phyloP scores from a whole-genome alignment of 92 coral and sea anemone genomes.

The Palythoa heliodiscus region DNA sequence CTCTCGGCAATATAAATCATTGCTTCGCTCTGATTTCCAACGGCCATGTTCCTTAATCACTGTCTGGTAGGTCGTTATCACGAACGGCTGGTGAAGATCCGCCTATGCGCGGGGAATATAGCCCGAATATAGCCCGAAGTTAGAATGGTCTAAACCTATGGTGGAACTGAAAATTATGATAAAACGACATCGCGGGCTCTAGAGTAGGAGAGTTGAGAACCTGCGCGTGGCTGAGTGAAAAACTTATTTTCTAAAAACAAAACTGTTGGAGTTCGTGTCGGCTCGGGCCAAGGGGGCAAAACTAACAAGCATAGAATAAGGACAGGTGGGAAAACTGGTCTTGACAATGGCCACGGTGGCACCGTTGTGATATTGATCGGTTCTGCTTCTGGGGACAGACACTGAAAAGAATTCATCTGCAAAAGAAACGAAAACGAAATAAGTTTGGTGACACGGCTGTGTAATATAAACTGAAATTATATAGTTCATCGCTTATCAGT shows the following conservation, averaged over 20 bases:
- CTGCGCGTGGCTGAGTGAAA: background rate
- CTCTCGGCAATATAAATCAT: slow-evolving; percentile 30
- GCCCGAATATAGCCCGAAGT: slow-evolving; percentile 24
- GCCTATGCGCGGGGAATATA: slow-evolving; percentile 24
- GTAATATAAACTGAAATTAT: too few relatives aligned
- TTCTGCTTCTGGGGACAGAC: background rate
- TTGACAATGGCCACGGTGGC: slow-evolving; percentile 29
- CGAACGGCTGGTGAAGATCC: slow-evolving; percentile 25
- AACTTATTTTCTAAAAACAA: too few relatives aligned
- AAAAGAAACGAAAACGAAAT: background rate
- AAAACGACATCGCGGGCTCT: background rate
- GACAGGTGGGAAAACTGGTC: slow-evolving; percentile 40
- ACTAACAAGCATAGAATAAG: slow-evolving; percentile 21
- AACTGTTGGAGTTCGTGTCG: too few relatives aligned
- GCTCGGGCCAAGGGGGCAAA: background rate
- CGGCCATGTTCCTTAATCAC: slow-evolving; percentile 25
- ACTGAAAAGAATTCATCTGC: slow-evolving; percentile 2
- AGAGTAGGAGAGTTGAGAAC: background rate
- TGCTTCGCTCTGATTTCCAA: slow-evolving; percentile 31
- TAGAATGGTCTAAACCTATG: background rate
- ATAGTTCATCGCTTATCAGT: too few relatives aligned
- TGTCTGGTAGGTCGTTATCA: slow-evolving; percentile 12
- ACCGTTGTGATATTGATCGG: slow-evolving; percentile 6
- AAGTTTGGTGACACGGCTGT: too few relatives aligned
- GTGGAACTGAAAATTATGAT: background rate